Evolutionary conservation across 2,113 vertebrate genomes (phyloP), one percentile per base, ranked within the genome.

Genomic region (Heloderma charlesbogerti): DNA sequence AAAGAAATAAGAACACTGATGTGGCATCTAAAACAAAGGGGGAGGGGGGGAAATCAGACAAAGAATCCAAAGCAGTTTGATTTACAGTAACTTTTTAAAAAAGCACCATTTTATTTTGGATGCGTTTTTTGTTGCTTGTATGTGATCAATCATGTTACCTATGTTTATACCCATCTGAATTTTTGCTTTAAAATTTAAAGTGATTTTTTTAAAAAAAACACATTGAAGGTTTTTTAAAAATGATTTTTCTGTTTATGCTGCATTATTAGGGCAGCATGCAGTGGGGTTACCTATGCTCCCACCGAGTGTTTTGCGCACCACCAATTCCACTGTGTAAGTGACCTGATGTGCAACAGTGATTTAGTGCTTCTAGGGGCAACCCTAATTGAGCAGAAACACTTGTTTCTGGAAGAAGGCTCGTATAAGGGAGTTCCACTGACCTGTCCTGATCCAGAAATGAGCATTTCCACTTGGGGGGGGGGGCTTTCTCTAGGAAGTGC

Each of bases 61-160:
- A 60, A 80, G 18, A 96, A 96, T 95, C 89, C 93, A 95, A 95
- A n/a, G 93, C 95, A 92, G 95, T 96, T 96, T 95, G 94, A 94
- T 97, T 95, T 97, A 94, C 97, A 95, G 75, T 90, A 96, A 97
- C 92, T 92, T 97, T n/a, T n/a, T n/a, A n/a, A n/a, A 92, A 94
- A 91, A 96, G 96, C 82, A 71, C 20, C 34, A 92, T 10, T 81
- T 75, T 2, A 0, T 93, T 95, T 95, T 94, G 90, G 92, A 96
- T 95, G 95, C 93, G 91, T 86, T 90, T 94, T 94, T 74, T 95
- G 86, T 94, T 85, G 43, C 89, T 95, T 95, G 92, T 91, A 90
- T 93, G 94, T 94, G 91, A 92, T 92, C 95, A 91, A 86, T 92
- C 71, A 45, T 82, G 75, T 94, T 94, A 80, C 87, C 95, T 96